Evolutionary conservation across 2,888 invertebrate species (phyloP), one percentile per base, ranked within the genome.

Genomic region (Drosophila paramelanica): DNA sequence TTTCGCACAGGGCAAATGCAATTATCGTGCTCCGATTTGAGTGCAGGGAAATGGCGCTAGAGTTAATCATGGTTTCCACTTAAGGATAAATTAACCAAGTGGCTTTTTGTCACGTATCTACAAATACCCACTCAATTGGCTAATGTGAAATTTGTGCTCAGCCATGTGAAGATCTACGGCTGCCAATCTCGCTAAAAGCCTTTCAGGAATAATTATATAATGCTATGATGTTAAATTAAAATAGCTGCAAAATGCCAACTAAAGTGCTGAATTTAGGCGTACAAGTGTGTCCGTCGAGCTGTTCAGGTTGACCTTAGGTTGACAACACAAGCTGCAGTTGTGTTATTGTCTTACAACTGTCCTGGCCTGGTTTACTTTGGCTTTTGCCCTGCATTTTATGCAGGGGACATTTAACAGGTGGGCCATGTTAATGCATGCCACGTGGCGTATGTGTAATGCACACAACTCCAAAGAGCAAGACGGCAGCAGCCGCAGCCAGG

Each of bases 31-130:
- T 52, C 69, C 70, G 74, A 77, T 83, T 87, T 73, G 69, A 57
- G 31, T 60, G 61, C 66, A 14, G 65, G 89, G 81, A 89, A 84
- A 79, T 79, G 77, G 68, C 59, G 64, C 67, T 25, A 52, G 62
- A 56, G 75, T 72, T 83, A 80, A 88, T 83, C 81, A 86, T 75
- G 87, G 67, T 58, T 74, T 75, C 68, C 66, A 61, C 71, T 74
- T 72, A 51, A 57, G 69, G 57, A 51, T 46, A 67, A 86, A 80
- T 88, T 77, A 79, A 69, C 47, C 57, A 68, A 86, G 56, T 69
- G 55, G 58, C 43, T 41, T n/a, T 46, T 33, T 38, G 31, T 25
- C 42, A 41, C 39, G 47, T 49, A 45, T 33, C 23, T 5, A 23
- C 45, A 42, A 20, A 23, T 14, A 50, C 17, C 38, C 50, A 42